Evolutionary conservation across 2,888 invertebrate species (phyloP).

Genomic region (Axea sp.): DNA sequence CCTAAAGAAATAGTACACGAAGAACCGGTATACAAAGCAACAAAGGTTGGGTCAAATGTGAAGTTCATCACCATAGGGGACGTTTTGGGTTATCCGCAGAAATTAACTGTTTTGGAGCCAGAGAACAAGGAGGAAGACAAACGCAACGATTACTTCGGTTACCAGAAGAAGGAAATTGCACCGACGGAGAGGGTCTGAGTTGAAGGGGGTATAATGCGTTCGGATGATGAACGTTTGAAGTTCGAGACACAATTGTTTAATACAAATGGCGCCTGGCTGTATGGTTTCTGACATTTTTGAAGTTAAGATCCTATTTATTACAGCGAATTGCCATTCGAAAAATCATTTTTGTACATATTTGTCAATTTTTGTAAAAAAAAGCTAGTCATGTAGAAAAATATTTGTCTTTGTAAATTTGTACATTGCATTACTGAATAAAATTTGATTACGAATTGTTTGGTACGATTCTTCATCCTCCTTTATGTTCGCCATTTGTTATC

Average conservation of each 20-base stretch:
- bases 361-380: not conserved
- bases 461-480: too few relatives aligned
- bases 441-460: conserved; percentile 2
- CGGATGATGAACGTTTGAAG: too few relatives aligned
- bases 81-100: conserved; percentile 9
- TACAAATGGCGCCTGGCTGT: not conserved
- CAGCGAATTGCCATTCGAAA: too few relatives aligned
- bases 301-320: not conserved
- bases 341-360: too few relatives aligned
- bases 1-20: not conserved
- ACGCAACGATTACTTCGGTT: not conserved
- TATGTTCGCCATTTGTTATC: too few relatives aligned
- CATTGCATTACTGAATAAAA: conserved; percentile 26
- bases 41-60: not conserved
- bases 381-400: too few relatives aligned
- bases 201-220: too few relatives aligned
- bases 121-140: conserved; percentile 15
- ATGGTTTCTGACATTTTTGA: not conserved
- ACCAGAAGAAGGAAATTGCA: not conserved
- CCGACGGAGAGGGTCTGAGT: not conserved
- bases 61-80: conserved; percentile 1
- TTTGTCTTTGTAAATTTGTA: not conserved
- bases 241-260: too few relatives aligned
- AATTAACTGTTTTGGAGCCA: not conserved
- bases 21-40: too few relatives aligned